A percentile compares a stretch with the other conserved stretches of the same genome.
These are phyloP conservation scores for Melanotaenia maccullochi DNA, from an alignment of 2,797 vertebrate species.

Conservation along the genomic window DNA sequence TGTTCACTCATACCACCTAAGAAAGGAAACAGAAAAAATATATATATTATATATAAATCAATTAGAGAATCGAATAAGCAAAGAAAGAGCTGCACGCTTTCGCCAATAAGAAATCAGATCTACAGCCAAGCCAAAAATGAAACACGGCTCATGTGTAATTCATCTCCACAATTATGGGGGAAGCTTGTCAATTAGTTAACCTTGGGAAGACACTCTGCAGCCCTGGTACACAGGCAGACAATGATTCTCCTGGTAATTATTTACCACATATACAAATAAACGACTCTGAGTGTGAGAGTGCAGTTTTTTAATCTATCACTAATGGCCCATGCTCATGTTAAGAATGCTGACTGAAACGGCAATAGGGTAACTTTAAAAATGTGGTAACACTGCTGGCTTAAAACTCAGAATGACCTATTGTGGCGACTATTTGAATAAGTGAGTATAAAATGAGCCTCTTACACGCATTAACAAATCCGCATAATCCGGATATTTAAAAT, in stretches of 20 bases:
- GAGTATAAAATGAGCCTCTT: conserved; percentile 80
- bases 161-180: conserved; percentile 79
- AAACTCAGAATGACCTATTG: conserved; percentile 63
- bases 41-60: conserved; percentile 46
- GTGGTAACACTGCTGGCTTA: conserved; percentile 53
- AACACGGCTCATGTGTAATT: conserved; percentile 82
- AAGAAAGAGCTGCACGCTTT: conserved; percentile 33
- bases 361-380: conserved; percentile 70
- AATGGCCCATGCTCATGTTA: conserved; percentile 45
- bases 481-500: conserved; percentile 81
- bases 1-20: conserved; percentile 77
- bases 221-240: conserved; percentile 61
- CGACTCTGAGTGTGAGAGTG: conserved; percentile 18
- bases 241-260: conserved; percentile 49
- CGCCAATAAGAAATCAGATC: conserved; percentile 65
- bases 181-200: conserved; percentile 86
- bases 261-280: conserved; percentile 45
- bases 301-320: conserved; percentile 26
- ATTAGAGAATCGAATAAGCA: conserved; percentile 49
- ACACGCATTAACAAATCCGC: conserved; percentile 78
- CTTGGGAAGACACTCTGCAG: conserved; percentile 77
- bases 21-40: conserved; percentile 49
- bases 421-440: conserved; percentile 77
- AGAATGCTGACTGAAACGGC: conserved; percentile 55
- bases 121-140: conserved; percentile 66